Base-by-base conservation (phyloP, 2,888 invertebrate genomes). In the Neuroscelio doddi region DNA sequence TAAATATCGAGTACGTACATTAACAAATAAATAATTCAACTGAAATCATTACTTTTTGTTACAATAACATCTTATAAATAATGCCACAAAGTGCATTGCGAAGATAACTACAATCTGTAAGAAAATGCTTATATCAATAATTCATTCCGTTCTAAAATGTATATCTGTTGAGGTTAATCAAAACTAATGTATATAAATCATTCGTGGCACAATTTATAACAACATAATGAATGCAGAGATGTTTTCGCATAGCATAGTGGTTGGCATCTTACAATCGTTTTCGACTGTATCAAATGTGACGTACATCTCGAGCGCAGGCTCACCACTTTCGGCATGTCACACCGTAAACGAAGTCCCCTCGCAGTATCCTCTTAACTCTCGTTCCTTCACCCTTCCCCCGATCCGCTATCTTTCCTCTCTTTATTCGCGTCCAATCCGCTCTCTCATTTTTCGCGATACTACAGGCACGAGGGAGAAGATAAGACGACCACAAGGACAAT, bases 401-500 rank as follows among this genome's bases (percentile, higher is more conserved):
- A 26, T 32, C 38, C 52, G 30, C 27, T 21, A 34, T 29, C 38
- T 44, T 24, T 42, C 27, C 44, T 68, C 47, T 49, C 58, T 56
- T 59, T 49, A 44, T 53, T 64, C 38, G 64, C 49, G 49, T 45
- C 41, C 42, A 49, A 57, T 69, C 53, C 38, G 68, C 49, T 59
- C 53, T 55, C 52, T 34, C 44, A 26, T 53, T 55, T 59, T 52
- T 50, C 47, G 51, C 47, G 59, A 65, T 65, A 64, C 41, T 47
- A 12, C 51, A 38, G 42, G 55, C 42, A 41, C 36, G 32, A 27
- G 26, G 26, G 41, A 29, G 12, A 12, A 64, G 62, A 53, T 50
- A 56, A 58, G 64, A 49, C 45, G 45, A 56, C 15, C 62, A 64
- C 71, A 64, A 51, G 74, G 70, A 74, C 72, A 72, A 76, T 77